Evolutionary conservation across 2,888 invertebrate species (phyloP).

Genomic region (Caenorhabditis virilis): DNA sequence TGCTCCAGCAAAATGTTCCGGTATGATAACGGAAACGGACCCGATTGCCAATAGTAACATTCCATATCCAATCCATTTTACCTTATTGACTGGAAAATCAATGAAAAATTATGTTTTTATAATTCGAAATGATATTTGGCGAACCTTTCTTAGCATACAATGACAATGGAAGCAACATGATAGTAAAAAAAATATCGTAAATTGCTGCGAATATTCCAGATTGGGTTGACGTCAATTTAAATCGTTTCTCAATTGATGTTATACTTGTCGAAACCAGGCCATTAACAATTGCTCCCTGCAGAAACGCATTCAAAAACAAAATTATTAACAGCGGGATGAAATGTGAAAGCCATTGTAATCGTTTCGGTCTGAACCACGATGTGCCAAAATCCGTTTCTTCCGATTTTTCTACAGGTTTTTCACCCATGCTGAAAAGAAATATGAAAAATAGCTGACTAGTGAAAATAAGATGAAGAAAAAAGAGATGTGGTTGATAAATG

Average conservation of each 20-base stretch:
- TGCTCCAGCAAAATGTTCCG: slow-evolving; percentile 46
- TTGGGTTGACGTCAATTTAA: slow-evolving; percentile 44
- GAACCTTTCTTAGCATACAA: slow-evolving; percentile 44
- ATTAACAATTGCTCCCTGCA: slow-evolving; percentile 56
- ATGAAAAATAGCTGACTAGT: too few relatives aligned
- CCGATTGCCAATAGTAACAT: slow-evolving; percentile 53
- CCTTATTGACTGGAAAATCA: slow-evolving; percentile 49
- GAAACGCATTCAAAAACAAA: slow-evolving; percentile 44
- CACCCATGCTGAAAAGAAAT: too few relatives aligned
- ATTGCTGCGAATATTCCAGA: slow-evolving; percentile 52
- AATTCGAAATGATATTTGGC: background rate
- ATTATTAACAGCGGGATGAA: slow-evolving; percentile 45
- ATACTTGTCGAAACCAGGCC: slow-evolving; percentile 53
- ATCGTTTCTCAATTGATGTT: slow-evolving; percentile 54
- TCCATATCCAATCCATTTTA: slow-evolving; percentile 43
- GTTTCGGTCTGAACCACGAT: slow-evolving; percentile 28
- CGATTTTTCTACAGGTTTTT: too few relatives aligned
- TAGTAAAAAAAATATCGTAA: slow-evolving; percentile 50
- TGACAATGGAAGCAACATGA: slow-evolving; percentile 48
- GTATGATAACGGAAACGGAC: slow-evolving; percentile 41
- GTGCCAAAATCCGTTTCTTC: too few relatives aligned
- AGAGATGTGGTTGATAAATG: too few relatives aligned
- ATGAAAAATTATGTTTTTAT: background rate
- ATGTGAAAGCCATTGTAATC: slow-evolving; percentile 33
- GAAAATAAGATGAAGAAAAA: too few relatives aligned